Percentiles rank a stretch among this genome's conserved stretches.
phyloP scores from a whole-genome alignment of 2,113 vertebrate species.

The Arenaria interpres region DNA sequence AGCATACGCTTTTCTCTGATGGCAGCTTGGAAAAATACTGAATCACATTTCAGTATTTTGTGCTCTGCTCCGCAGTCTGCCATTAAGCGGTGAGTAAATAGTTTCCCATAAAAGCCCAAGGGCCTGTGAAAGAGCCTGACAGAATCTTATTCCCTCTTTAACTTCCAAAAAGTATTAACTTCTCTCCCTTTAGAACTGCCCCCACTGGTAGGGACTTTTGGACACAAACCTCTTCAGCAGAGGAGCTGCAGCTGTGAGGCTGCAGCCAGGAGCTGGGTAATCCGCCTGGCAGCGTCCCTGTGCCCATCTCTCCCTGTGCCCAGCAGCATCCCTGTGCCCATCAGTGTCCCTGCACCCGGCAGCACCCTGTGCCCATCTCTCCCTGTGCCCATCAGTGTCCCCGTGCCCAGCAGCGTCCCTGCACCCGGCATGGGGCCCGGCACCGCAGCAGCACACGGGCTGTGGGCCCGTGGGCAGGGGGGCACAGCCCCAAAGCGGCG shows the following conservation, averaged over 20 bases:
- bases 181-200: background rate
- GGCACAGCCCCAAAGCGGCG: accelerated
- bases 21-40: background rate
- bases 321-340: no score
- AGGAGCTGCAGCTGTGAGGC: background rate
- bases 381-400: background rate
- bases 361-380: no score
- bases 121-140: background rate
- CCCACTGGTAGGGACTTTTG: background rate
- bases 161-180: background rate
- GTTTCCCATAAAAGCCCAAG: background rate
- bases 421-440: background rate
- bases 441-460: accelerated
- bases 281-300: background rate
- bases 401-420: background rate
- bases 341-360: no score
- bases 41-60: background rate
- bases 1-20: background rate
- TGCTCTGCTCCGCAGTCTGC: background rate
- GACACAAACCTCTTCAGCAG: background rate
- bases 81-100: background rate
- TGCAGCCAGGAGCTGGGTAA: background rate
- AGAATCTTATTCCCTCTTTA: background rate
- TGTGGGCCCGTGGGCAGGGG: accelerated
- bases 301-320: no score